Conservation (phyloP, 1,140 invertebrate genomes). For the Melipona quadrifasciata region DNA sequence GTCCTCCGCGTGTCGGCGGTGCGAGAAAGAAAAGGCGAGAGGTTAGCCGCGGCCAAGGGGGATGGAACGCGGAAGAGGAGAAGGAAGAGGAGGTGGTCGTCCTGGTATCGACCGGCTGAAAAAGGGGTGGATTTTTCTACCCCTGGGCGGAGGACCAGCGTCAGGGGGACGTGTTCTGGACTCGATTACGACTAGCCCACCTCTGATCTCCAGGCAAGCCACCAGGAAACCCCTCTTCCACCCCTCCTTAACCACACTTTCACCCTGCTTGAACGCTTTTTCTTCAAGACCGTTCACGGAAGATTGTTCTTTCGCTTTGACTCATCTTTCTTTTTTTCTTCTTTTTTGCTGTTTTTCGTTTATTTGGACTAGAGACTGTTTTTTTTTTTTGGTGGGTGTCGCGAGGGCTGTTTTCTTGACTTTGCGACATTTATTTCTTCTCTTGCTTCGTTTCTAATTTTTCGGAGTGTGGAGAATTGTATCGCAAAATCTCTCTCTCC, state of each 20-base stretch:
- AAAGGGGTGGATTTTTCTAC: conserved; percentile 80
- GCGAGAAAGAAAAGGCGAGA: conserved; percentile 76
- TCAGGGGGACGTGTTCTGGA: conserved; percentile 67
- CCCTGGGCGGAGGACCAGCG: conserved; percentile 68
- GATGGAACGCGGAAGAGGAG: conserved; percentile 66
- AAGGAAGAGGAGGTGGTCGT: conserved; percentile 69
- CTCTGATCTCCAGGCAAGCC: conserved; percentile 42
- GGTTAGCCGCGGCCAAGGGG: conserved; percentile 42
- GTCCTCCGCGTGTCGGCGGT: conserved; percentile 53
- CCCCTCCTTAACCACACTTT: conserved; percentile 19
- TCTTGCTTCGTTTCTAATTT: no score
- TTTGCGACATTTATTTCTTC: no score
- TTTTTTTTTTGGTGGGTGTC: background rate
- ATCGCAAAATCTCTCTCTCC: no score
- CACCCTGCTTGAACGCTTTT: background rate
- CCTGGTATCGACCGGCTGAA: conserved; percentile 78
- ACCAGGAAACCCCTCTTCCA: conserved; percentile 13
- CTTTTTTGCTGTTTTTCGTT: background rate
- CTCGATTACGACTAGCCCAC: conserved; percentile 63
- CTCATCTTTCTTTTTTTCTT: background rate
- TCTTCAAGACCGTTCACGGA: background rate
- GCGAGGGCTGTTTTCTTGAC: no score
- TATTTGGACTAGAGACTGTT: background rate
- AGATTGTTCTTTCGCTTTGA: background rate
- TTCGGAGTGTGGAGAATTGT: no score